Evolutionary conservation across 1,140 invertebrate genomes (phyloP).

Genomic region (Philotrypesis tridentata): DNA sequence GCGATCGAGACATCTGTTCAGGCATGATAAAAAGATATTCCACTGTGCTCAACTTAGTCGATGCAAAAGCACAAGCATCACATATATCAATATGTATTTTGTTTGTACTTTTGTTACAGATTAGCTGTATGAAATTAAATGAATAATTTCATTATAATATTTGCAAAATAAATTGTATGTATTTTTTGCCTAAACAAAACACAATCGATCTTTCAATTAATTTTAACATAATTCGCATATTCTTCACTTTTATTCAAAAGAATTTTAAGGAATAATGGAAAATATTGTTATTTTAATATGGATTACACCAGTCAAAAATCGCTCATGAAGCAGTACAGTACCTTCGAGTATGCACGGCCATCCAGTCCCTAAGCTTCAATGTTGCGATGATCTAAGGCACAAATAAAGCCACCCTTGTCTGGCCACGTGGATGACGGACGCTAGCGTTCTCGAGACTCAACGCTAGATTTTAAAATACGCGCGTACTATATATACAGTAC

Average conservation of each 20-base stretch:
- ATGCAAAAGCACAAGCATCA: not conserved
- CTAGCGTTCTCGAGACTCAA: slow-evolving; percentile 50
- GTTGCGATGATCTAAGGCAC: slow-evolving; percentile 47
- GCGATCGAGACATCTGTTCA: no score
- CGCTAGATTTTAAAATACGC: slow-evolving; percentile 65
- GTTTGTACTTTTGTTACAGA: no score
- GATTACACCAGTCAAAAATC: no score
- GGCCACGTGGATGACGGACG: slow-evolving; percentile 65
- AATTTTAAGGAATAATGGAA: not conserved
- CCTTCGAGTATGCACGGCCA: no score
- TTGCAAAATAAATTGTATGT: no score
- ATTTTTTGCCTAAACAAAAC: no score
- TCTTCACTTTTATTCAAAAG: not conserved
- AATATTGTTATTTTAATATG: not conserved
- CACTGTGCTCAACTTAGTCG: not conserved
- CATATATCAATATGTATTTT: not conserved
- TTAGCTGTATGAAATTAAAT: no score
- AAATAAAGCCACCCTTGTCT: slow-evolving; percentile 65
- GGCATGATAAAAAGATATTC: no score
- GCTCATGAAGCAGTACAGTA: not conserved
- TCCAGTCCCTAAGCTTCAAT: not conserved
- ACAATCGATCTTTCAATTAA: no score
- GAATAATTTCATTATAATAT: no score
- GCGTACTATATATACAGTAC: slow-evolving; percentile 58
- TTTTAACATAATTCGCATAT: no score